Evolutionary conservation across 2,888 invertebrate species (phyloP), one percentile per base, ranked within the genome.

Genomic region (Syrista parreyssii): DNA sequence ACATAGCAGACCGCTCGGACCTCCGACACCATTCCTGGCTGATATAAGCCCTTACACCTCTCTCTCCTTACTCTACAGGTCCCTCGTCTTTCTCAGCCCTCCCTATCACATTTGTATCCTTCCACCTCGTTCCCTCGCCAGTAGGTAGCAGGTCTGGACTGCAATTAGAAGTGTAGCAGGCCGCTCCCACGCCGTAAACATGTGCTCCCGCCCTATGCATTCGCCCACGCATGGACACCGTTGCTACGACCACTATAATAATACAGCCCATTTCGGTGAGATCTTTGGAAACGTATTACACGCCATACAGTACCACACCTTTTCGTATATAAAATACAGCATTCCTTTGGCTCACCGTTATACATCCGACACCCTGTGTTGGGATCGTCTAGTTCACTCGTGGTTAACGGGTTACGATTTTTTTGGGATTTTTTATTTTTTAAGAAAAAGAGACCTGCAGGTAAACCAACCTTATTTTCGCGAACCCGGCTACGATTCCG

Each of bases 101-200:
- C 23, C 23, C 55, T 23, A 55, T 23, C 23, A 6, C 55, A 6
- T 55, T 23, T 55, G 23, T 55, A 55, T 23, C 55, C 23, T 23
- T 9, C 23, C 9, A 55, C 23, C 55, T 55, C 9, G 15, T 23
- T 15, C 15, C 23, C 55, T 55, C 9, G 23, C 6, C 0, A 55
- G 55, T 76, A 73, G 76, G 83, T 84, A 82, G 83, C 81, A 36
- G 82, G 82, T 81, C 80, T 79, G 75, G 77, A 71, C 79, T 77
- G 84, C 85, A 86, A 87, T 87, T 87, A 86, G 86, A 86, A 84
- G 83, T 81, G 83, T 82, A 80, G 82, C 82, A 77, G 81, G 79
- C 80, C 81, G 82, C 84, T 84, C 81, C 81, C 83, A 79, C 80
- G 78, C 82, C 83, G 73, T 84, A 85, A 86, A 85, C 84, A 79